A percentile compares a stretch with the other conserved stretches of the same genome.
Conservation (phyloP, 2,797 vertebrate genomes). For the Notoglanidium macrostoma region DNA sequence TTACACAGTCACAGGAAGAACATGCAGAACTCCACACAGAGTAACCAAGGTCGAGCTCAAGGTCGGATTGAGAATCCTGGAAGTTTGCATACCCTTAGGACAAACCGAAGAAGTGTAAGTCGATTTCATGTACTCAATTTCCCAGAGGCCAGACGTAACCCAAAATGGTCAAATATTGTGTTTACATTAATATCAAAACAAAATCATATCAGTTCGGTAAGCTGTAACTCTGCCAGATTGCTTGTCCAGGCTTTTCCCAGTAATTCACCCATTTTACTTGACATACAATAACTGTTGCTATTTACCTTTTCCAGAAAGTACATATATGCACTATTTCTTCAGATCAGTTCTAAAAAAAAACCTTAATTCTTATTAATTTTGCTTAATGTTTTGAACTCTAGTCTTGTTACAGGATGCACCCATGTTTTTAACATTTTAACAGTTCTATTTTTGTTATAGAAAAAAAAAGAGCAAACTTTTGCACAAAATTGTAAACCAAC, state of each 20-base stretch:
- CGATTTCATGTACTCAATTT: neutral
- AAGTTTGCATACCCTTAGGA: neutral
- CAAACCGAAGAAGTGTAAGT: neutral
- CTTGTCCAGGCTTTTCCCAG: neutral
- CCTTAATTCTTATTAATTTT: neutral
- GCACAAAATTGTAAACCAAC: neutral
- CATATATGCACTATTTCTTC: neutral
- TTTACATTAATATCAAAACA: neutral
- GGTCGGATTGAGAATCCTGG: neutral
- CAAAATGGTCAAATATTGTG: neutral
- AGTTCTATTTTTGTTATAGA: neutral
- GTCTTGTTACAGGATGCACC: neutral
- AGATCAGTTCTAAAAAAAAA: neutral
- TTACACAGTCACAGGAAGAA: neutral
- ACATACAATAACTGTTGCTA: neutral
- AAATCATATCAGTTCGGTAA: neutral
- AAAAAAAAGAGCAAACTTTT: neutral
- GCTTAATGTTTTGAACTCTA: neutral
- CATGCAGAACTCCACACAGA: neutral
- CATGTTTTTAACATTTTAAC: neutral
- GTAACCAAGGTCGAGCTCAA: neutral
- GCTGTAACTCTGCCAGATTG: neutral
- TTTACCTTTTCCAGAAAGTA: neutral
- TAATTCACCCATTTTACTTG: neutral
- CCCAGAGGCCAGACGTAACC: neutral